Conservation (phyloP, 2,113 vertebrate species). For the Ophiodon elongatus region DNA sequence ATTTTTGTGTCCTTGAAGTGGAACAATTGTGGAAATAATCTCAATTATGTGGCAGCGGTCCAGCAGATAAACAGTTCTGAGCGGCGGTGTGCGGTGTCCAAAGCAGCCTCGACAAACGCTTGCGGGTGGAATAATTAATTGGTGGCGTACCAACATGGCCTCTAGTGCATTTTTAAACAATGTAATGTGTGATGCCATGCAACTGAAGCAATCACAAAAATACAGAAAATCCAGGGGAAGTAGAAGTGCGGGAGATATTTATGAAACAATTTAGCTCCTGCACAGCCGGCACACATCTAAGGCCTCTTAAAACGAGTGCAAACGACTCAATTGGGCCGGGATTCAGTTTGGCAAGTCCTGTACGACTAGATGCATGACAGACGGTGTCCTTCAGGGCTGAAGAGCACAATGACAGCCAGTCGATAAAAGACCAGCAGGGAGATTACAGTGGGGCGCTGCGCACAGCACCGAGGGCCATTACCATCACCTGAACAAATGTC, state of each 20-base stretch:
- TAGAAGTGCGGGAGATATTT: conserved; percentile 8
- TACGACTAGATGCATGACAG: conserved; percentile 57
- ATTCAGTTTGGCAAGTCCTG: conserved; percentile 26
- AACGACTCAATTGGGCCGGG: conserved; percentile 29
- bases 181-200: neutral
- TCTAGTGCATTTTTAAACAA: neutral
- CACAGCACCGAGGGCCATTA: conserved; percentile 53
- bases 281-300: conserved; percentile 41
- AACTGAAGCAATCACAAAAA: conserved; percentile 11
- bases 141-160: neutral
- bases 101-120: neutral
- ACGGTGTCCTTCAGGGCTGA: conserved; percentile 54
- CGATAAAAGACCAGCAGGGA: conserved; percentile 64
- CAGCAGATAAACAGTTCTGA: neutral
- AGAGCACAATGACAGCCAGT: conserved; percentile 62
- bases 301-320: conserved; percentile 8
- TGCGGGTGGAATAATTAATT: conserved; percentile 18
- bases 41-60: conserved; percentile 4
- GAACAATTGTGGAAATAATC: conserved; percentile 28
- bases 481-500: conserved; percentile 69
- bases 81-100: neutral
- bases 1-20: conserved; percentile 16
- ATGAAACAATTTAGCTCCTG: conserved; percentile 34
- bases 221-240: neutral
- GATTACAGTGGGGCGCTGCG: conserved; percentile 57